Base-by-base conservation (phyloP, 2,888 invertebrate species). In the Tinea semifulvella region DNA sequence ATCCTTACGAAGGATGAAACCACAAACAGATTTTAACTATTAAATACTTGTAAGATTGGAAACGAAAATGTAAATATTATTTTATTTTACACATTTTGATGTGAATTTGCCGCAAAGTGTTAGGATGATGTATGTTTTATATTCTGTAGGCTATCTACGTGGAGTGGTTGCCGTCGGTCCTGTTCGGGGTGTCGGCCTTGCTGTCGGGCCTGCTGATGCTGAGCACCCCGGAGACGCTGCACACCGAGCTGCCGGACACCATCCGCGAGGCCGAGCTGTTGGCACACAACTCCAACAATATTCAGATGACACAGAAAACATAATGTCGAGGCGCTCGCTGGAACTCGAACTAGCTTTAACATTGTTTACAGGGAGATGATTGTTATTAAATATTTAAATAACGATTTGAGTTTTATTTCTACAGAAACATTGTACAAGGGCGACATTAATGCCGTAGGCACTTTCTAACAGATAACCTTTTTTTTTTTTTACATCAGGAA, bases 211-310 rank as follows among this genome's bases (percentile, higher is more conserved):
- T 65, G 17, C 67, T 87, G 43, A 82, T 85, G 59, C 63, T 86
- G 53, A 70, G 77, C 39, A 86, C 88, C 38, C 88, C 88, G 1
- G 87, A 88, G 71, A 87, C 87, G 2, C 77, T 85, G 22, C 73
- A 85, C 63, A 69, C 79, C 25, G 69, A 82, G 7, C 61, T 87
- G 38, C 87, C 88, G 1, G 84, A 86, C 56, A 86, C 86, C 46
- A 80, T 87, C 48, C 63, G 69, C 28, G 86, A 88, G 52, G 86
- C 87, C 0, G 80, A 84, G 55, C 62, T 65, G 18, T 68, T 85
- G 49, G 48, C 40, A 2, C 20, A n/a, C 11, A 22, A 10, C 5
- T 11, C 3, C 11, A 10, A 13, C 20, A 2, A 20, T 2, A 16
- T 17, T n/a, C 8, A 36, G 10, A 36, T 36, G 36, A 17, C 16